phyloP scores from a whole-genome alignment of 2,797 vertebrate genomes.

The Fistularia tabacaria region DNA sequence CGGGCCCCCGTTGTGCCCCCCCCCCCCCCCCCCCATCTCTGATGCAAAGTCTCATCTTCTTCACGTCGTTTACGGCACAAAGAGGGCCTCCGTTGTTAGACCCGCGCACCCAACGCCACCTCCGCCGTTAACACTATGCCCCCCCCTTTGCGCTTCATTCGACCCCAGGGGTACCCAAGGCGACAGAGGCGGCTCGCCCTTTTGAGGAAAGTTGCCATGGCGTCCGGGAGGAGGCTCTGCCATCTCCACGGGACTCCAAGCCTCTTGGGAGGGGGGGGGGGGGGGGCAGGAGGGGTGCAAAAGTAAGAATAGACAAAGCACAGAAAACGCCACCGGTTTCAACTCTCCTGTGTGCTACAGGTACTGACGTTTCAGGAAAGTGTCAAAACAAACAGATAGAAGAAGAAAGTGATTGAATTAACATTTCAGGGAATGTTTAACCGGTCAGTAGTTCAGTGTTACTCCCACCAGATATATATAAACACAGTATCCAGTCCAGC shows the following conservation, averaged over 20 bases:
- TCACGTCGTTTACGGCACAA: too few relatives aligned
- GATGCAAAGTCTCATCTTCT: too few relatives aligned
- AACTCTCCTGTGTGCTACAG: slow-evolving; percentile 29
- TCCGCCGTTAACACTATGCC: too few relatives aligned
- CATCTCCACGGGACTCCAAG: slow-evolving; percentile 44
- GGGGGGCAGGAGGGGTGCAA: too few relatives aligned
- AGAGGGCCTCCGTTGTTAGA: too few relatives aligned
- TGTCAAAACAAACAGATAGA: slow-evolving; percentile 32
- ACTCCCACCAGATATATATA: neutral
- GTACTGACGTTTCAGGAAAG: slow-evolving; percentile 13
- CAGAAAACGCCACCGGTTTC: slow-evolving; percentile 19
- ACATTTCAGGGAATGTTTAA: neutral
- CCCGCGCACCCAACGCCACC: too few relatives aligned
- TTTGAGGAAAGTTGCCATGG: slow-evolving; percentile 60
- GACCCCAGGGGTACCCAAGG: too few relatives aligned
- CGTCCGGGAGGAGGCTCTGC: slow-evolving; percentile 27
- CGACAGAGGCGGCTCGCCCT: neutral
- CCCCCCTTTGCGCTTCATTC: too few relatives aligned
- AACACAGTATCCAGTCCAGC: too few relatives aligned
- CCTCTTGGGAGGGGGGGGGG: too few relatives aligned
- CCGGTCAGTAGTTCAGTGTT: neutral
- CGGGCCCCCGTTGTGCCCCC: too few relatives aligned
- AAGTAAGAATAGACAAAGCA: slow-evolving; percentile 26
- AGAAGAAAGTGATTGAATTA: neutral
- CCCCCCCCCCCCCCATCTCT: too few relatives aligned